Evolutionary conservation across 2,797 vertebrate species (phyloP).

Genomic region (Mallotus villosus): DNA sequence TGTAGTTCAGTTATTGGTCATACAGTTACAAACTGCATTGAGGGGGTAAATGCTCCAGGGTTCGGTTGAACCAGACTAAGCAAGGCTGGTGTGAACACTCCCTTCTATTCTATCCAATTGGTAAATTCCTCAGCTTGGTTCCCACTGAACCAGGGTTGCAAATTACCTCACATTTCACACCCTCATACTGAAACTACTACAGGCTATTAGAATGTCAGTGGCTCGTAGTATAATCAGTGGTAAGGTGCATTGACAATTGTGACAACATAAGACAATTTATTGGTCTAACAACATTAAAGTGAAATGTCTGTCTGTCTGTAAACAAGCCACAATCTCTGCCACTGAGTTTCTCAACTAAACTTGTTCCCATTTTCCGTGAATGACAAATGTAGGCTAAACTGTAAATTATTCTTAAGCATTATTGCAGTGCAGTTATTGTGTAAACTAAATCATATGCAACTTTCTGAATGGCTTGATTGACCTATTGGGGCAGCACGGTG

Average conservation of each 20-base stretch:
- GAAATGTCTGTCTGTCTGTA: background rate
- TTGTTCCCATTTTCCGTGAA: background rate
- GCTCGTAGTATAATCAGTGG: background rate
- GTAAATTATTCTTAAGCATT: no score
- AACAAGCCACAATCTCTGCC: background rate
- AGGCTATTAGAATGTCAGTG: background rate
- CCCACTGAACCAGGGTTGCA: constrained; percentile 1
- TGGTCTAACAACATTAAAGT: no score
- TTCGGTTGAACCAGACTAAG: no score
- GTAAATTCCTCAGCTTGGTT: background rate
- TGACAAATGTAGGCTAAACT: background rate
- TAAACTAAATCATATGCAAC: background rate
- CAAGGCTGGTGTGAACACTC: no score
- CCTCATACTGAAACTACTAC: background rate
- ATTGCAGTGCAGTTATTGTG: background rate
- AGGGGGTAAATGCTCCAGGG: no score
- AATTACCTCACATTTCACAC: background rate
- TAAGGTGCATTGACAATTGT: background rate
- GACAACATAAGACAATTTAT: no score
- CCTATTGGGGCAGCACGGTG: no score
- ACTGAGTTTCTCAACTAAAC: background rate
- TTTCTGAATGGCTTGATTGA: background rate
- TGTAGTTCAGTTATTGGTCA: no score
- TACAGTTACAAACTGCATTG: no score
- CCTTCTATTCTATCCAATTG: constrained; percentile 4